phyloP scores from a whole-genome alignment of 2,113 vertebrate genomes.

The Progne subis region DNA sequence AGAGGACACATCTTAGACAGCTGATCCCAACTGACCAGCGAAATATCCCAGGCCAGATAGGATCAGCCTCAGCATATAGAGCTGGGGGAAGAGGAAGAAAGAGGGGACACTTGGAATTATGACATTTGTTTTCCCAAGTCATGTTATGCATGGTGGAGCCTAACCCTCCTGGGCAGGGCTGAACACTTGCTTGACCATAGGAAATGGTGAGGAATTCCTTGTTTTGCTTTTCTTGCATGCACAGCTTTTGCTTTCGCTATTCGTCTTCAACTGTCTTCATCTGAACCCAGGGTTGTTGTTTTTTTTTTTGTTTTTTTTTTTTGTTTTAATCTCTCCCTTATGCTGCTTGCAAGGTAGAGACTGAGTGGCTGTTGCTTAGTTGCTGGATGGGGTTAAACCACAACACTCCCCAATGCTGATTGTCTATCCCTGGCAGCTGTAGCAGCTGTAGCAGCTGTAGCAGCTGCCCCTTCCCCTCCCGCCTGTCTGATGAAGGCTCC shows the following conservation, averaged over 20 bases:
- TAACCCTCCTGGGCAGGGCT: neutral
- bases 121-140: neutral
- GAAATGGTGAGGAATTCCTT: neutral
- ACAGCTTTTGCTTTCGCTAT: neutral
- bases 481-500: neutral
- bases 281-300: neutral
- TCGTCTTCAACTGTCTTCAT: neutral
- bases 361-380: neutral
- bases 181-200: neutral
- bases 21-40: neutral
- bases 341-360: neutral
- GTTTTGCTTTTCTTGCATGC: neutral
- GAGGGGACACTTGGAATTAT: neutral
- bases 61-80: neutral
- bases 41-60: neutral
- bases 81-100: neutral
- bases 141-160: neutral
- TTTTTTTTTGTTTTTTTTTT: neutral
- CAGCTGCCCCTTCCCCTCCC: neutral
- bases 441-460: neutral
- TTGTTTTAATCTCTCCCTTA: neutral
- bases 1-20: fast-evolving
- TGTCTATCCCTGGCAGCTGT: neutral
- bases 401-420: neutral
- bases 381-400: neutral